These are phyloP conservation scores for Notodonta ziczac DNA, from an alignment of 2,888 invertebrate genomes.

Conservation along the genomic window DNA sequence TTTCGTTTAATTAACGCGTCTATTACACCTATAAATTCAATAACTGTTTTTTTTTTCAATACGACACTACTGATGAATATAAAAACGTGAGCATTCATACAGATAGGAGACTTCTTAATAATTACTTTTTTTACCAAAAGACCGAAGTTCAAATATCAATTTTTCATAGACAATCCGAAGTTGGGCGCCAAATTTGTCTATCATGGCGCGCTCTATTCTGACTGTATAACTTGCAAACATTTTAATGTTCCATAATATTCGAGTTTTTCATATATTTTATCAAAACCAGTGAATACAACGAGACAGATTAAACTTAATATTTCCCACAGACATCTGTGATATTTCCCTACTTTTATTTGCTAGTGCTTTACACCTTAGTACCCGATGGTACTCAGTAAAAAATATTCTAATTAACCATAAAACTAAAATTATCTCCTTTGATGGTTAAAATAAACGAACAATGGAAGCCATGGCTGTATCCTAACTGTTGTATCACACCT, in stretches of 20 bases:
- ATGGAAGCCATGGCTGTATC: slow-evolving; percentile 27
- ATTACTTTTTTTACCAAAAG: slow-evolving; percentile 27
- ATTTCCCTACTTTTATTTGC: background rate
- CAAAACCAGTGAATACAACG: slow-evolving; percentile 14
- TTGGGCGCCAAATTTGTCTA: slow-evolving; percentile 18
- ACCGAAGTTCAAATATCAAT: background rate
- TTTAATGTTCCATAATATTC: background rate
- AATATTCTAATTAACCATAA: slow-evolving; percentile 38
- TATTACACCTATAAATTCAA: slow-evolving; percentile 81
- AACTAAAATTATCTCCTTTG: slow-evolving; percentile 20
- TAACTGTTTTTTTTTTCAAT: slow-evolving; percentile 64
- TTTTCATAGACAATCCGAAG: background rate
- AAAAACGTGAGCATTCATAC: slow-evolving; percentile 81
- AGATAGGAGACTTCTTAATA: slow-evolving; percentile 68
- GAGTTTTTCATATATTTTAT: background rate
- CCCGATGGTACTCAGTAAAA: slow-evolving; percentile 54
- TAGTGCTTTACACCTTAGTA: slow-evolving; percentile 50
- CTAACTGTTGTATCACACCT: slow-evolving; percentile 31
- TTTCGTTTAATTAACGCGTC: slow-evolving; percentile 59
- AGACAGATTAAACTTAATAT: slow-evolving; percentile 35
- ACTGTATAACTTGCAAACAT: background rate
- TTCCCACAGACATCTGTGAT: background rate
- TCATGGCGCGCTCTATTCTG: slow-evolving; percentile 2
- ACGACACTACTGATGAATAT: slow-evolving; percentile 75
- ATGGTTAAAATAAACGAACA: slow-evolving; percentile 16